Evolutionary conservation across 2,113 vertebrate species (phyloP), one percentile per base, ranked within the genome.

Genomic region (Gallinago media): DNA sequence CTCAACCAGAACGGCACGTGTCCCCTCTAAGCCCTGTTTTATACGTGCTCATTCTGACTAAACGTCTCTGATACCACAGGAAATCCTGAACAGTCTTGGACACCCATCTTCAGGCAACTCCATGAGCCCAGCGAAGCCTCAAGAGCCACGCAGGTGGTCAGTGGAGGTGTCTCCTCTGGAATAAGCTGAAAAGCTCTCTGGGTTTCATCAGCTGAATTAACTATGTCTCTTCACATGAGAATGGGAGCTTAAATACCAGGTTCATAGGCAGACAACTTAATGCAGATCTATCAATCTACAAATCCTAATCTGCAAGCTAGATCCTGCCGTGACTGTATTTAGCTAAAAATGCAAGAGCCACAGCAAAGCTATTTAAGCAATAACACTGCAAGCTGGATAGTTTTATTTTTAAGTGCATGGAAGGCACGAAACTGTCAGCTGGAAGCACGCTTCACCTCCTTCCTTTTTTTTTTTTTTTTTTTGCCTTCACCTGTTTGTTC

Each of bases 141-240:
- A 20, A 73, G 46, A 89, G 61, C 9, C 75, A 31, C 4, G 6
- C 47, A 91, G 85, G 61, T 85, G 49, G 63, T 50, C 58, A 73
- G 74, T 31, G 54, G 18, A 89, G 18, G 26, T 36, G 36, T 32
- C 75, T 86, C 20, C 75, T 80, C 66, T 42, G 23, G n/a, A 92
- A 71, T 58, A 75, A 89, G 47, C 73, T 67, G 44, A 49, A 89
- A 87, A 89, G 18, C 68, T 36, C 38, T 67, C 59, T 49, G 49
- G 32, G 32, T 84, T 91, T 91, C 65, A 75, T 25, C 59, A 87
- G 5, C 23, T 56, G 65, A 92, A 89, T 85, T 96, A 94, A 92
- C 23, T 14, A 3, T 46, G 31, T 55, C 52, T 86, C 52, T 91
- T 52, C 79, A 87, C 15, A 7, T 44, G 81, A 77, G 55, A 94